phyloP scores from a whole-genome alignment of 1,140 invertebrate species.

The Drosophila guanche region DNA sequence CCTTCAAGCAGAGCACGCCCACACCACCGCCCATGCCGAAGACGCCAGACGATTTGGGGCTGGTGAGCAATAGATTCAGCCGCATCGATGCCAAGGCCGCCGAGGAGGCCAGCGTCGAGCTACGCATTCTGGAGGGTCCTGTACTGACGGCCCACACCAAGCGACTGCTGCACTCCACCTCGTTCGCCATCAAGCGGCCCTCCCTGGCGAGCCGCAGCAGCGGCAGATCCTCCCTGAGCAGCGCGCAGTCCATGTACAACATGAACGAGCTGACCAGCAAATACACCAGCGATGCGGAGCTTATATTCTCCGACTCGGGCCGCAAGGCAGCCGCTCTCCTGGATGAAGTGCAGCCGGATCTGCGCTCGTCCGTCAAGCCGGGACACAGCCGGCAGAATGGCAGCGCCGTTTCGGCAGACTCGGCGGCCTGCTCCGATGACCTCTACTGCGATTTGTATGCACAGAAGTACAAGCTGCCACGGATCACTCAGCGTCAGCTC shows the following conservation, averaged over 20 bases:
- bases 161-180: constrained; percentile 73
- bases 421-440: constrained; percentile 49
- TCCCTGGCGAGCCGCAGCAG: constrained; percentile 70
- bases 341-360: constrained; percentile 69
- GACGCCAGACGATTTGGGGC: constrained; percentile 55
- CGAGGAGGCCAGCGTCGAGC: constrained; percentile 31
- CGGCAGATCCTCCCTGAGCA: constrained; percentile 69
- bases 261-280: constrained; percentile 67
- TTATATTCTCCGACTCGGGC: constrained; percentile 62
- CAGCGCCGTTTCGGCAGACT: constrained; percentile 31
- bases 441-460: constrained; percentile 68
- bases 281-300: constrained; percentile 62
- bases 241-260: constrained; percentile 75
- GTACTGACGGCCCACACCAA: constrained; percentile 59
- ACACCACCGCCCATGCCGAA: constrained; percentile 31
- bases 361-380: constrained; percentile 64
- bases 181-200: constrained; percentile 79
- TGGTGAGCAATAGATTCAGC: constrained; percentile 64
- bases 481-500: constrained; percentile 57
- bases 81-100: constrained; percentile 34
- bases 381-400: constrained; percentile 40
- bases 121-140: constrained; percentile 65
- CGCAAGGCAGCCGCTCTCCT: constrained; percentile 69
- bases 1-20: constrained; percentile 42
- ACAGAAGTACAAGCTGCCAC: constrained; percentile 61